Conservation (phyloP, 1,140 invertebrate species). For the Anadara kagoshimensis region DNA sequence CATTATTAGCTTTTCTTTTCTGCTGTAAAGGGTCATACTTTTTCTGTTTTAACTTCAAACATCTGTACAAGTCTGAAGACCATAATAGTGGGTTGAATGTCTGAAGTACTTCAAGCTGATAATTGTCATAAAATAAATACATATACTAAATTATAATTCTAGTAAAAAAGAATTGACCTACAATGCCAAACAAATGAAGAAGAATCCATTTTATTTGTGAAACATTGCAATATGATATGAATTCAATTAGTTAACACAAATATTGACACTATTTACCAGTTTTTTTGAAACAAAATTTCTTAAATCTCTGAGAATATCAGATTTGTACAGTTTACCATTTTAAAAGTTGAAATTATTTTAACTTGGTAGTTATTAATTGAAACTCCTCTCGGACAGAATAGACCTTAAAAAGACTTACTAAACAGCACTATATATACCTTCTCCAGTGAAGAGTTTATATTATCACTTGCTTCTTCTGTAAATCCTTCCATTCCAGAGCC, state of each 20-base stretch:
- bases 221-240: too few species aligned
- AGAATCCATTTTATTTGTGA: background rate
- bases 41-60: conserved; percentile 31
- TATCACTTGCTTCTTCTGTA: conserved; percentile 10
- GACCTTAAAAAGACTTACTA: too few species aligned
- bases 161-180: too few species aligned
- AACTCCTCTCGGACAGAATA: too few species aligned
- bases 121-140: background rate
- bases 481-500: conserved; percentile 9
- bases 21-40: conserved; percentile 23
- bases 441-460: background rate
- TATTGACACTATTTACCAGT: conserved; percentile 1
- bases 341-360: too few species aligned
- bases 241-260: background rate
- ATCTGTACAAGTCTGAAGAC: conserved; percentile 30
- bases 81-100: conserved; percentile 34
- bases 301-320: too few species aligned
- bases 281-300: background rate
- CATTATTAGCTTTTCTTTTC: conserved; percentile 23
- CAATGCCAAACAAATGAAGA: too few species aligned
- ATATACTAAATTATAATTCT: too few species aligned
- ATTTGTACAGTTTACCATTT: too few species aligned
- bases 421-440: background rate
- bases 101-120: conserved; percentile 30
- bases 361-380: too few species aligned